Conservation (phyloP, 2,888 invertebrate species). For the Xanthorhoe spadicearia region DNA sequence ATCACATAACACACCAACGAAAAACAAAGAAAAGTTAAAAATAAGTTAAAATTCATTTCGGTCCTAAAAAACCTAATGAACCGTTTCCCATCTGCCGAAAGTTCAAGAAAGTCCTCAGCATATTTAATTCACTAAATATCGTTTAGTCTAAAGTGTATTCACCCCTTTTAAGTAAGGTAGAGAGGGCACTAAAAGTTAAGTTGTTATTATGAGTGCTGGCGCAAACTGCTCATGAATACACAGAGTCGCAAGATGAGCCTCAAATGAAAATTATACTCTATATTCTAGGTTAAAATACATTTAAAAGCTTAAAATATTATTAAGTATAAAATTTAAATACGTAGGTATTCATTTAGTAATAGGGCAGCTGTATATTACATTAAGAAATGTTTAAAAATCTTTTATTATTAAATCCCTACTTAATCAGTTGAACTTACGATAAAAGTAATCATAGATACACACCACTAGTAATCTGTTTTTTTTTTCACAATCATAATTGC, state of each 20-base stretch:
- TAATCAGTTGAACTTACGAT: too few species aligned
- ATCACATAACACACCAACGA: too few species aligned
- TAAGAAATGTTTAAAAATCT: background rate
- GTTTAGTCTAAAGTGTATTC: constrained; percentile 76
- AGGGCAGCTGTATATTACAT: background rate
- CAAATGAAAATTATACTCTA: background rate
- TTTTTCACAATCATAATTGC: too few species aligned
- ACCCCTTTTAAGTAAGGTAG: constrained; percentile 78
- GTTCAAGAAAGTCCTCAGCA: constrained; percentile 55
- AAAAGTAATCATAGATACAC: too few species aligned
- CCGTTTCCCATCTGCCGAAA: constrained; percentile 14
- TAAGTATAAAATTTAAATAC: background rate
- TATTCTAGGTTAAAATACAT: background rate
- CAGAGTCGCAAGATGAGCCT: constrained; percentile 3
- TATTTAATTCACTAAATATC: constrained; percentile 66
- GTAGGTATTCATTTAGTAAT: background rate
- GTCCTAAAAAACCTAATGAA: background rate
- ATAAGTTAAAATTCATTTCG: background rate
- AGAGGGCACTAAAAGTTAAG: constrained; percentile 72
- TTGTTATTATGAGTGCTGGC: constrained; percentile 46
- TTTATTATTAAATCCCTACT: too few species aligned
- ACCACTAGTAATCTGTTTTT: too few species aligned
- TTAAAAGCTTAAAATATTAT: background rate
- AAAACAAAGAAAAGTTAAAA: background rate
- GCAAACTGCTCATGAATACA: constrained; percentile 26